Conservation (phyloP, 2,888 invertebrate genomes). For the Apeira syringaria region DNA sequence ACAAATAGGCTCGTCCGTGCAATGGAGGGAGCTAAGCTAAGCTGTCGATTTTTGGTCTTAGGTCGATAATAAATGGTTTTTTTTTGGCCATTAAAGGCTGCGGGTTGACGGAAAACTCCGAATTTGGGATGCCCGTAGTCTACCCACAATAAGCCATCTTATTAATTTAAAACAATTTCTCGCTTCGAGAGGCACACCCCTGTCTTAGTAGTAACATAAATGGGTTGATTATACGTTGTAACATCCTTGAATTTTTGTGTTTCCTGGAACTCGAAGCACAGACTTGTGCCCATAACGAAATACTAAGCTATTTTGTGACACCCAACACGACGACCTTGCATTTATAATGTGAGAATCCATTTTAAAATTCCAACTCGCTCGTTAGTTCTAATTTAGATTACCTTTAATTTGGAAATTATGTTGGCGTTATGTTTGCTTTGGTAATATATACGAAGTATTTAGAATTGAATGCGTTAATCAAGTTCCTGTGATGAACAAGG, state of each 20-base stretch:
- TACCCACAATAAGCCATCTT: too few relatives aligned
- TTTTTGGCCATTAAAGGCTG: too few relatives aligned
- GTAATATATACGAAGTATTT: conserved; percentile 38
- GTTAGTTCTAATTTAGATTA: conserved; percentile 64
- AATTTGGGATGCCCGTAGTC: too few relatives aligned
- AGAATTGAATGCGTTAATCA: conserved; percentile 29
- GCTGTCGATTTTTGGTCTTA: too few relatives aligned
- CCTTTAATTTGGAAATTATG: conserved; percentile 50
- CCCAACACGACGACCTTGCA: conserved; percentile 51
- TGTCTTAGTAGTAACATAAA: too few relatives aligned
- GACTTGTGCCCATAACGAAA: conserved; percentile 22
- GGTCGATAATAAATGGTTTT: too few relatives aligned
- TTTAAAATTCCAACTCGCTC: conserved; percentile 47
- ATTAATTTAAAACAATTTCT: too few relatives aligned
- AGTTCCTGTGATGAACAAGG: conserved; percentile 30
- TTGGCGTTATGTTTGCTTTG: conserved; percentile 49
- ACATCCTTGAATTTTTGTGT: conserved; percentile 1
- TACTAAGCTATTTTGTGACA: conserved; percentile 28
- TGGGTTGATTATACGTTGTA: too few relatives aligned
- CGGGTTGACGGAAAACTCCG: too few relatives aligned
- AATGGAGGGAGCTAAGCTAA: too few relatives aligned
- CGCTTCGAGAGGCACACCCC: too few relatives aligned
- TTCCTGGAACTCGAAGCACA: conserved; percentile 7
- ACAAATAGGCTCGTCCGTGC: too few relatives aligned
- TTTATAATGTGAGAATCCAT: conserved; percentile 69